Evolutionary conservation across 2,797 vertebrate species (phyloP).

Genomic region (Malacoraja senta): DNA sequence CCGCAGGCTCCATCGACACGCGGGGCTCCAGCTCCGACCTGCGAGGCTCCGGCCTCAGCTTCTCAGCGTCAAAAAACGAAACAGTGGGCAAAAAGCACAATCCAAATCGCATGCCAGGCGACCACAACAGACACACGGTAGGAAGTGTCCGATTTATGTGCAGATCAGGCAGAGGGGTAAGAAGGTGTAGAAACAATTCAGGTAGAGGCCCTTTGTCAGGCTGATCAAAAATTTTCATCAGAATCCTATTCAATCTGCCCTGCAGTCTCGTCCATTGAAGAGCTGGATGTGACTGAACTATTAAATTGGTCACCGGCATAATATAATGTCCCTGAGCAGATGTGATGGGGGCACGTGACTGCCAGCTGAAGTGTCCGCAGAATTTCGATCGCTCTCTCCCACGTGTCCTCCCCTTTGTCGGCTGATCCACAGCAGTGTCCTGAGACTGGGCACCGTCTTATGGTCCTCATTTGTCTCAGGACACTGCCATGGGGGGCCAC

Average conservation of each 20-base stretch:
- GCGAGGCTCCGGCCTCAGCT: too few relatives aligned
- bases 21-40: too few relatives aligned
- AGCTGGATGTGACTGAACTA: background rate
- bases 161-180: background rate
- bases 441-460: too few relatives aligned
- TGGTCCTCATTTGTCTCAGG: too few relatives aligned
- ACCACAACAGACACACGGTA: too few relatives aligned
- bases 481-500: too few relatives aligned
- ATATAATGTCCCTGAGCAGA: background rate
- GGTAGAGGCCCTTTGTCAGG: background rate
- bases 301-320: background rate
- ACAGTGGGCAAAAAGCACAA: too few relatives aligned
- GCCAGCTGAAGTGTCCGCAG: background rate
- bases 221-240: conserved; percentile 29
- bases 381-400: conserved; percentile 15
- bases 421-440: background rate
- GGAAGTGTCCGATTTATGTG: background rate
- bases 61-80: too few relatives aligned
- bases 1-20: too few relatives aligned
- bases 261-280: background rate
- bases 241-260: conserved; percentile 24
- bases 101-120: too few relatives aligned
- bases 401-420: background rate
- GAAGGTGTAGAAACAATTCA: background rate
- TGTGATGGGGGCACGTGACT: background rate